These are phyloP conservation scores for Muscicapa adusta DNA, from an alignment of 2,113 vertebrate species.

Conservation along the genomic window DNA sequence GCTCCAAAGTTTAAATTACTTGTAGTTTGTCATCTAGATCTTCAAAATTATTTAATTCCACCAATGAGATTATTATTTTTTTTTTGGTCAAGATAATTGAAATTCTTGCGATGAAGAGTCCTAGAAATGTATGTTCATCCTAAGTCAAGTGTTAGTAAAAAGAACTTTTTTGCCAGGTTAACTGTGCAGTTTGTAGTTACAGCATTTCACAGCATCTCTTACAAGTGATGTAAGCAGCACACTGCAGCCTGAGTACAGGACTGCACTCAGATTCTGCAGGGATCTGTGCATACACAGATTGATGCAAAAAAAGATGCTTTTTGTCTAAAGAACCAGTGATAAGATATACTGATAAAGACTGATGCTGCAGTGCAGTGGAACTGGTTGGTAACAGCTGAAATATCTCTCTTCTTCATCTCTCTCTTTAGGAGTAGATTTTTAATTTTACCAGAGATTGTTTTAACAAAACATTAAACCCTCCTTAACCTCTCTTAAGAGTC, in stretches of 20 bases:
- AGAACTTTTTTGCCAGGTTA: neutral
- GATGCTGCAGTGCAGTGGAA: neutral
- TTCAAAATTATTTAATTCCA: neutral
- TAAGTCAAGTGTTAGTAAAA: neutral
- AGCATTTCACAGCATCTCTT: neutral
- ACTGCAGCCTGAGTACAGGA: neutral
- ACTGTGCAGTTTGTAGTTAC: neutral
- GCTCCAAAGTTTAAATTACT: neutral
- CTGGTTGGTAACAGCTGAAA: neutral
- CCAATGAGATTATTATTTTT: neutral
- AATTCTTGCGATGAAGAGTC: neutral
- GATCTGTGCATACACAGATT: neutral
- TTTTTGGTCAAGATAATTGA: neutral
- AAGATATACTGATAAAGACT: no score
- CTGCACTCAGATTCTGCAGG: neutral
- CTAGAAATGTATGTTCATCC: neutral
- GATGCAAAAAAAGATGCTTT: neutral
- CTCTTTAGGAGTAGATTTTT: neutral
- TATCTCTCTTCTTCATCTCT: neutral
- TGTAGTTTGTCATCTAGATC: neutral
- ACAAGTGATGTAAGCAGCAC: neutral
- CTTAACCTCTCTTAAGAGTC: neutral
- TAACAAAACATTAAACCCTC: neutral
- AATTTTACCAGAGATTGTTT: neutral
- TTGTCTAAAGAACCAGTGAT: neutral